These are phyloP conservation scores for Parnassius smintheus DNA, from an alignment of 2,888 invertebrate genomes.

Conservation along the genomic window DNA sequence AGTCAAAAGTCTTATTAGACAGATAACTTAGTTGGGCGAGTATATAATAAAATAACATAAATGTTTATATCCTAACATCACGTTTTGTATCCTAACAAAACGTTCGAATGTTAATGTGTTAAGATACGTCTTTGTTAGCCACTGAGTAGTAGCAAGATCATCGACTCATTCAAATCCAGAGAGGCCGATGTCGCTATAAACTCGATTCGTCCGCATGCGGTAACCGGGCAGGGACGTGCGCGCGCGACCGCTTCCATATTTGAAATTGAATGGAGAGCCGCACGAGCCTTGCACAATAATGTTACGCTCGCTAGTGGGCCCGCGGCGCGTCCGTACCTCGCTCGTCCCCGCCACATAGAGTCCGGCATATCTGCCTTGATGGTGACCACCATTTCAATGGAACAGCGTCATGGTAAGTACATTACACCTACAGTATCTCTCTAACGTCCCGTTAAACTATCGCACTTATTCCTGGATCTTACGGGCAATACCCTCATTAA, in stretches of 20 bases:
- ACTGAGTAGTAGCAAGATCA: constrained; percentile 1
- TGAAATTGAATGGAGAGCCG: constrained; percentile 75
- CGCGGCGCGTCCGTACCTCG: constrained; percentile 38
- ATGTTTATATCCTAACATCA: no score
- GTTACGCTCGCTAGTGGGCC: constrained; percentile 49
- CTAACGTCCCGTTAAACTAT: not conserved
- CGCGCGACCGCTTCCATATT: constrained; percentile 69
- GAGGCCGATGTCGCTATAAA: constrained; percentile 29
- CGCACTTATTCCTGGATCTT: not conserved
- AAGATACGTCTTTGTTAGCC: no score
- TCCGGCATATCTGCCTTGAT: constrained; percentile 27
- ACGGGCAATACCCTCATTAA: constrained; percentile 17
- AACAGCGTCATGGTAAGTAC: constrained; percentile 39
- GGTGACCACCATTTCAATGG: constrained; percentile 40
- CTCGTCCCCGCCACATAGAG: constrained; percentile 35
- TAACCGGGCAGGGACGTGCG: constrained; percentile 64
- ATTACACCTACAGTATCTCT: not conserved
- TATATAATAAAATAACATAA: no score
- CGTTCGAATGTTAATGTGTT: no score
- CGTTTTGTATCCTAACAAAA: no score
- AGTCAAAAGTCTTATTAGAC: no score
- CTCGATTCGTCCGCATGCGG: constrained; percentile 53
- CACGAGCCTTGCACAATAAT: constrained; percentile 75
- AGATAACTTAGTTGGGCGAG: no score
- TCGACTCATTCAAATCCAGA: constrained; percentile 9